Evolutionary conservation across 2,113 vertebrate genomes (phyloP).

Genomic region (Actenoides lindsayi): DNA sequence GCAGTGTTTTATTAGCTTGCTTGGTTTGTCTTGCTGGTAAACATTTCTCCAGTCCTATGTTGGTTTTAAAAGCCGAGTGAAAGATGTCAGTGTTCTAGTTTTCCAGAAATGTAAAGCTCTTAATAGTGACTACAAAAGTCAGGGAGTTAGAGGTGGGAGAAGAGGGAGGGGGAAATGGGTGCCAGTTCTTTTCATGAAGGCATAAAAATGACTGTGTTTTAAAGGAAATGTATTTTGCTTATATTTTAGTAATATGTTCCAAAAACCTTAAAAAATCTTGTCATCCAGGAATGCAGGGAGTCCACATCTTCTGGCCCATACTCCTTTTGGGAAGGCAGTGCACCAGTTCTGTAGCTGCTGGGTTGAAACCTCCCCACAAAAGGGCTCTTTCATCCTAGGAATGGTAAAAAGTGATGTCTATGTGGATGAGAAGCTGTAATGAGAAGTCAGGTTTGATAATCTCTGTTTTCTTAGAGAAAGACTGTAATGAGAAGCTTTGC

Average conservation of each 20-base stretch:
- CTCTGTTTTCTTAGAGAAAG: background rate
- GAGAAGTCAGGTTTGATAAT: background rate
- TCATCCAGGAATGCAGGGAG: background rate
- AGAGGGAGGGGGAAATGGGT: background rate
- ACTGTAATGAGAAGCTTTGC: background rate
- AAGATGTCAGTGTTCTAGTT: background rate
- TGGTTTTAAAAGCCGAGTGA: conserved; percentile 10
- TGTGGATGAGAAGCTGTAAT: background rate
- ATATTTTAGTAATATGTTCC: background rate
- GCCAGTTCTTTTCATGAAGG: background rate
- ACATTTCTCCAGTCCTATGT: background rate
- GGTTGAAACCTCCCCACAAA: background rate
- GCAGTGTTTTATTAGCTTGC: conserved; percentile 33
- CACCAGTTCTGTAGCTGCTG: background rate
- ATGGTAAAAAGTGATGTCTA: background rate
- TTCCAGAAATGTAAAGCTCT: background rate
- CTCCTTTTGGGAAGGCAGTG: background rate
- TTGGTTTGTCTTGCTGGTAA: conserved; percentile 23
- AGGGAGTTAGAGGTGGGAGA: background rate
- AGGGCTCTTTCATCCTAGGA: background rate
- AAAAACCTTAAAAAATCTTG: background rate
- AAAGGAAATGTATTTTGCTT: background rate
- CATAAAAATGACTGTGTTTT: background rate
- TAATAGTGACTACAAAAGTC: background rate
- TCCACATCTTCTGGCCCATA: background rate